Evolutionary conservation across 2,888 invertebrate species (phyloP).

Genomic region (Phasia obesa): DNA sequence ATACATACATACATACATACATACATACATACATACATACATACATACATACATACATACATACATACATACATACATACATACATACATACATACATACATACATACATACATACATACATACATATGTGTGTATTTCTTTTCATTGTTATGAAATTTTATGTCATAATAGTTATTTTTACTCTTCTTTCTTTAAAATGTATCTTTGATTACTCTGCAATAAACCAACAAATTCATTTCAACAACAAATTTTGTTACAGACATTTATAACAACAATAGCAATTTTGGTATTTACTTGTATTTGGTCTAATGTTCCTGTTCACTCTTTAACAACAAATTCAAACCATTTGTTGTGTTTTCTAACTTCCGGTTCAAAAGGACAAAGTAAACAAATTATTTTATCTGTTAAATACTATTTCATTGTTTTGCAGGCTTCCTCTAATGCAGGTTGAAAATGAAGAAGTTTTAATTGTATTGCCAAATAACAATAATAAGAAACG

Average conservation of each 20-base stretch:
- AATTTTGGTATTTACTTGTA: conserved; percentile 26
- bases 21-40: too few relatives aligned
- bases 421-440: conserved; percentile 22
- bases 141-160: too few relatives aligned
- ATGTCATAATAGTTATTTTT: too few relatives aligned
- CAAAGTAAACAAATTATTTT: conserved; percentile 61
- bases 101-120: too few relatives aligned
- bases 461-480: too few relatives aligned
- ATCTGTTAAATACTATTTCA: conserved; percentile 59
- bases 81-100: too few relatives aligned
- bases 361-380: conserved; percentile 21
- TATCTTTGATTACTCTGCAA: neutral
- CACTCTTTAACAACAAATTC: too few relatives aligned
- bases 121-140: too few relatives aligned
- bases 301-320: conserved; percentile 38
- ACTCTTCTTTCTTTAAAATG: neutral
- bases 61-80: too few relatives aligned
- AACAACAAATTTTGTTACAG: conserved; percentile 9
- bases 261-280: conserved; percentile 47
- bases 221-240: neutral
- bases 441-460: neutral
- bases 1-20: too few relatives aligned
- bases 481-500: too few relatives aligned
- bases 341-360: conserved; percentile 17
- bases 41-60: too few relatives aligned